Conservation (phyloP, 2,888 invertebrate species). For the Rutpela maculata region DNA sequence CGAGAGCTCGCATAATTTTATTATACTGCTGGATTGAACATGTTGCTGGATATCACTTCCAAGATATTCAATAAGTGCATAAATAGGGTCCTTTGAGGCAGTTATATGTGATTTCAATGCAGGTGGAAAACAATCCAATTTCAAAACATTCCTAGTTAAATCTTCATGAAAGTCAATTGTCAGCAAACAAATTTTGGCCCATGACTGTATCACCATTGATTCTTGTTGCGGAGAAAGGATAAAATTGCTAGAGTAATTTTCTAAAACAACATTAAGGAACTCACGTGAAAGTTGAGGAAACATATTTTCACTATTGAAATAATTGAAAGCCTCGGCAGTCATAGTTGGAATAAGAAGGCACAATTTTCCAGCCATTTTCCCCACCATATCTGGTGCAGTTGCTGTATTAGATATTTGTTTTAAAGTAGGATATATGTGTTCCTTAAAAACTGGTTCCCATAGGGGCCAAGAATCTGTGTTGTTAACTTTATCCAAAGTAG, state of each 20-base stretch:
- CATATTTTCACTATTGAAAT: constrained; percentile 63
- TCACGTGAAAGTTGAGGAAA: constrained; percentile 61
- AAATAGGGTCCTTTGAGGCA: constrained; percentile 62
- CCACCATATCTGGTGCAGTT: constrained; percentile 60
- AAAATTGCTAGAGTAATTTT: constrained; percentile 60
- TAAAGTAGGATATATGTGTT: constrained; percentile 64
- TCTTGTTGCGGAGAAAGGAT: constrained; percentile 63
- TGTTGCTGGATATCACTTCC: constrained; percentile 57
- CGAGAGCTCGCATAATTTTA: constrained; percentile 66
- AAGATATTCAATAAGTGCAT: constrained; percentile 66
- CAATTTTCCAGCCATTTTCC: constrained; percentile 68
- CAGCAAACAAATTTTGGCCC: constrained; percentile 68
- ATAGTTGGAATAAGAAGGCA: constrained; percentile 57
- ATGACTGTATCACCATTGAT: constrained; percentile 65
- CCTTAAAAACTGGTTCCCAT: constrained; percentile 66
- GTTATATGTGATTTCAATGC: constrained; percentile 56
- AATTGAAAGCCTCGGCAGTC: constrained; percentile 60
- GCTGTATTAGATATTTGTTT: constrained; percentile 60
- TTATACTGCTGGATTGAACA: constrained; percentile 51
- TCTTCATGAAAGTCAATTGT: constrained; percentile 59
- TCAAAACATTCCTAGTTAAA: constrained; percentile 64
- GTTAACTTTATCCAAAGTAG: constrained; percentile 60
- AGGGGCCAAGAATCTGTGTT: constrained; percentile 61
- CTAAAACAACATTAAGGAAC: constrained; percentile 64
- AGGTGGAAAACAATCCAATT: constrained; percentile 62